These are phyloP conservation scores for Etia nguti DNA, from an alignment of 2,113 vertebrate species.

Conservation along the genomic window DNA sequence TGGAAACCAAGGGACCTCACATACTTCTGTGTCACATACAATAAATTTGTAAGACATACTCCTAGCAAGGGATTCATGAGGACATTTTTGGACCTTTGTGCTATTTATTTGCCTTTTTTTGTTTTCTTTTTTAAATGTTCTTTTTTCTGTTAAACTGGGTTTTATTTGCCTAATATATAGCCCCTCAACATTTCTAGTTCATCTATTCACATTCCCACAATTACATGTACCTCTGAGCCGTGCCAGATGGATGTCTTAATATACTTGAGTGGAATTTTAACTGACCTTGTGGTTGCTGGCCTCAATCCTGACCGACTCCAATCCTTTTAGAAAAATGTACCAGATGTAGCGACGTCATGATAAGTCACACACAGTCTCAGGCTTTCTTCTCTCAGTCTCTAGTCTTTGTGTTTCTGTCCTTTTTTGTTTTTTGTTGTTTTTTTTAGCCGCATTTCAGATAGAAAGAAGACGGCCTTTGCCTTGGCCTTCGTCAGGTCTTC, in stretches of 20 bases:
- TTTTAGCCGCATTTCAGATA: neutral
- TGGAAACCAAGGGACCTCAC: neutral
- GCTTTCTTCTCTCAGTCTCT: slow-evolving; percentile 31
- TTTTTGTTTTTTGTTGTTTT: neutral
- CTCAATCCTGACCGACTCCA: slow-evolving; percentile 53
- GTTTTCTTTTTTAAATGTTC: neutral
- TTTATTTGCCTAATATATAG: neutral
- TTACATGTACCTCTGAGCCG: slow-evolving; percentile 1
- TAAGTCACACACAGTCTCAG: slow-evolving; percentile 22
- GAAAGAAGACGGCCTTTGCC: neutral
- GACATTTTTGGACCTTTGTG: neutral
- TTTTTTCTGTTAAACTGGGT: neutral
- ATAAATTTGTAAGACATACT: slow-evolving; percentile 39
- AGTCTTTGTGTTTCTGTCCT: neutral
- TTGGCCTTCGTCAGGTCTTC: neutral
- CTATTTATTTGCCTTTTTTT: neutral
- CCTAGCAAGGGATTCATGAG: neutral
- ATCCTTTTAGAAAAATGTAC: slow-evolving; percentile 49
- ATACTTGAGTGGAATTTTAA: slow-evolving; percentile 48
- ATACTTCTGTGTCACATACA: slow-evolving; percentile 28
- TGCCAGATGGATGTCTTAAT: slow-evolving; percentile 58
- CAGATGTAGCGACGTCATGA: slow-evolving; percentile 51
- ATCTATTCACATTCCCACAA: slow-evolving; percentile 35
- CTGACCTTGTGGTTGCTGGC: slow-evolving; percentile 60
- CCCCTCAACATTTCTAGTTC: neutral